phyloP scores from a whole-genome alignment of 37 sponge, comb jelly and placozoan genomes.

The Bolinopsis microptera region DNA sequence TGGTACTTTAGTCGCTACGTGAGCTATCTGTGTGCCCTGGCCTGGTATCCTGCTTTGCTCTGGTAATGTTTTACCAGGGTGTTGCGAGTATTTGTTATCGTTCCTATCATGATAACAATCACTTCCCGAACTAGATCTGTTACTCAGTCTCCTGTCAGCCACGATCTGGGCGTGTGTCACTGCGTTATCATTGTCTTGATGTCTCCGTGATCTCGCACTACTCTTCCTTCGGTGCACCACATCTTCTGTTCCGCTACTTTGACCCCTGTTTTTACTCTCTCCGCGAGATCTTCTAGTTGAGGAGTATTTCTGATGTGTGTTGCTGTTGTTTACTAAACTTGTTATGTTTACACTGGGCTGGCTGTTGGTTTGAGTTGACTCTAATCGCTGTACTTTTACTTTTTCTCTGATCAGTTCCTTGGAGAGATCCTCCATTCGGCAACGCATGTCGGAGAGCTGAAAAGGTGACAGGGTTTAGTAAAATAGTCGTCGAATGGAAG shows the following conservation, averaged over 20 bases:
- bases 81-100: neutral
- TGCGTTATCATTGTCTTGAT: neutral
- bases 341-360: neutral
- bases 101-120: neutral
- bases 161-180: neutral
- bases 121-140: slow-evolving; percentile 33
- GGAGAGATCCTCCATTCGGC: slow-evolving; percentile 29
- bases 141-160: neutral
- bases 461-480: too few relatives aligned
- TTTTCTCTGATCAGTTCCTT: slow-evolving; percentile 30
- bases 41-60: neutral
- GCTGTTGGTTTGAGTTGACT: neutral
- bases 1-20: neutral
- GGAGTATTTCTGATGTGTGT: neutral
- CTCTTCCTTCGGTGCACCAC: neutral
- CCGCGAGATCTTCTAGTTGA: neutral
- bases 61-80: neutral
- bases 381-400: slow-evolving; percentile 53
- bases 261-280: neutral
- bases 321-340: neutral
- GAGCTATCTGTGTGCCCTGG: neutral
- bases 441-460: slow-evolving; percentile 44
- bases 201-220: neutral
- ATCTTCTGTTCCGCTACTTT: neutral
- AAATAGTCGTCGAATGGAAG: too few relatives aligned